Conservation (phyloP, 1,140 invertebrate genomes). For the Calosoma granatense region DNA sequence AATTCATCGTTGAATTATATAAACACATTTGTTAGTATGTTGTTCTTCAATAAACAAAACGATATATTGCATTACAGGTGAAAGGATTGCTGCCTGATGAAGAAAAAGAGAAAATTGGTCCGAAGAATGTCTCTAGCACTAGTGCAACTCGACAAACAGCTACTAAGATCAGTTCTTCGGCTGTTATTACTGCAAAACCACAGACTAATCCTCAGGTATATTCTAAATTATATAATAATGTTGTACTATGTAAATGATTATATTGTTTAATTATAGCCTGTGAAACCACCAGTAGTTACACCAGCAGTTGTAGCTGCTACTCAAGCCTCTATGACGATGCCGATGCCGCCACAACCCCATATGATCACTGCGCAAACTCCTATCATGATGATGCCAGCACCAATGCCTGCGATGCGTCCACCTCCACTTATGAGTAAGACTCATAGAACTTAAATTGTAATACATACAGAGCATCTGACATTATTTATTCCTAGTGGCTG, state of each 20-base stretch:
- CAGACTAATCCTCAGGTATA: conserved; percentile 30
- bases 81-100: conserved; percentile 89
- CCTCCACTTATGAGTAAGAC: conserved; percentile 49
- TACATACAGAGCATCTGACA: conserved; percentile 11
- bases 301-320: conserved; percentile 34
- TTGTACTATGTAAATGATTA: background rate
- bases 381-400: conserved; percentile 53
- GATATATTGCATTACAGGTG: conserved; percentile 34
- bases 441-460: background rate
- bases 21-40: background rate
- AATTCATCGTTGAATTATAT: background rate
- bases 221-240: background rate
- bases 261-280: conserved; percentile 20
- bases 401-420: conserved; percentile 52
- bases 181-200: conserved; percentile 38
- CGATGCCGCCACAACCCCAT: conserved; percentile 36
- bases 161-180: conserved; percentile 33
- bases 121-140: conserved; percentile 53
- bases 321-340: conserved; percentile 42
- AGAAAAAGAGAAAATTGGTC: conserved; percentile 86
- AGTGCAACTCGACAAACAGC: conserved; percentile 19
- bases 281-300: conserved; percentile 35
- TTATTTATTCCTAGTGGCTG: conserved; percentile 24
- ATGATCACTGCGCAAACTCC: conserved; percentile 44
- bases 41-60: conserved; percentile 4